Percentiles rank a stretch among this genome's conserved stretches.
phyloP scores from a whole-genome alignment of 1,140 invertebrate species.

The Tenebrio molitor region DNA sequence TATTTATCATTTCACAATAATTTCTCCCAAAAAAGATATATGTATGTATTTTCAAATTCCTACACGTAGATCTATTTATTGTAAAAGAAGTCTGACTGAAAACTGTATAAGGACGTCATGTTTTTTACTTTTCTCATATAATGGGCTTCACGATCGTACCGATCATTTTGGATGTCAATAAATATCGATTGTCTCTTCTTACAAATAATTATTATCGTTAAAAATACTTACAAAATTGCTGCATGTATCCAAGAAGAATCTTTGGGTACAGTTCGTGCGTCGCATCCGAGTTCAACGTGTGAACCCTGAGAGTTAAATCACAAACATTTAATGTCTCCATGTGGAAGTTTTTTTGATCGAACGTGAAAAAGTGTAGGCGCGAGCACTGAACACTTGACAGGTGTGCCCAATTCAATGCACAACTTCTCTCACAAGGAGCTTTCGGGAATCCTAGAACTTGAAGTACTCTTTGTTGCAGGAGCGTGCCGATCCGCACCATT shows the following conservation, averaged over 20 bases:
- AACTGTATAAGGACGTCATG: slow-evolving; percentile 30
- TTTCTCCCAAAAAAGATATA: slow-evolving; percentile 1
- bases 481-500: slow-evolving; percentile 86
- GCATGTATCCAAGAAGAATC: slow-evolving; percentile 42
- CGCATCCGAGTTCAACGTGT: slow-evolving; percentile 39
- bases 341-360: slow-evolving; percentile 8
- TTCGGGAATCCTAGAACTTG: slow-evolving; percentile 60
- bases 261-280: slow-evolving; percentile 30
- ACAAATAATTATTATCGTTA: slow-evolving; percentile 55
- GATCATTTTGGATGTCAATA: slow-evolving; percentile 32
- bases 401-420: slow-evolving; percentile 21
- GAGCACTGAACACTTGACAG: slow-evolving; percentile 40
- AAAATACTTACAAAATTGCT: slow-evolving; percentile 55
- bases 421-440: background rate
- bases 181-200: slow-evolving; percentile 54
- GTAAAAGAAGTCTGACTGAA: slow-evolving; percentile 37
- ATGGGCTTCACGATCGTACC: slow-evolving; percentile 17
- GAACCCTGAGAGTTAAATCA: slow-evolving; percentile 48
- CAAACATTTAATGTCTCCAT: slow-evolving; percentile 33
- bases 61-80: slow-evolving; percentile 30
- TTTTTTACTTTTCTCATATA: slow-evolving; percentile 1
- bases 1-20: slow-evolving; percentile 33
- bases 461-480: slow-evolving; percentile 75
- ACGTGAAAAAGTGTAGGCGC: slow-evolving; percentile 9
- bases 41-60: slow-evolving; percentile 6